These are phyloP conservation scores for Volucella zonaria DNA, from an alignment of 2,888 invertebrate genomes.

Conservation along the genomic window DNA sequence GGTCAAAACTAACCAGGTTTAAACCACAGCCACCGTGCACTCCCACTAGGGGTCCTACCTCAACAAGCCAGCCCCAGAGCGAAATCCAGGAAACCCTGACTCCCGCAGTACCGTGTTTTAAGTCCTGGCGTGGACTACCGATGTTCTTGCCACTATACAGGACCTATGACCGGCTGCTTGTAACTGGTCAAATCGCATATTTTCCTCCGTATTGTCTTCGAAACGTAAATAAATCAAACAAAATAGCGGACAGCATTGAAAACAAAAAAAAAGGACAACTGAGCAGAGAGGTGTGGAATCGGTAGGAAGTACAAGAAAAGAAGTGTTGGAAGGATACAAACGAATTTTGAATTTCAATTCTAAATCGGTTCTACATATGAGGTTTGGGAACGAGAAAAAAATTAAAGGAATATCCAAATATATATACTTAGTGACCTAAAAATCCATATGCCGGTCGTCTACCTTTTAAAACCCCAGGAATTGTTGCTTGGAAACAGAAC, in stretches of 20 bases:
- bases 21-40: too few relatives aligned
- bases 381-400: slow-evolving; percentile 33
- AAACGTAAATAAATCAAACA: slow-evolving; percentile 34
- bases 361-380: slow-evolving; percentile 39
- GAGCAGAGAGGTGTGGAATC: background rate
- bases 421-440: too few relatives aligned
- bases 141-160: too few relatives aligned
- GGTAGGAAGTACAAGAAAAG: background rate
- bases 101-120: too few relatives aligned
- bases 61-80: too few relatives aligned
- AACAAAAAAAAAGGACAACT: slow-evolving; percentile 17
- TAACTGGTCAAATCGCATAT: background rate
- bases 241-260: slow-evolving; percentile 33
- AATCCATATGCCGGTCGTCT: slow-evolving; percentile 20
- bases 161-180: too few relatives aligned
- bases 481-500: slow-evolving; percentile 89
- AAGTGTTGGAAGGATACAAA: background rate
- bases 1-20: too few relatives aligned
- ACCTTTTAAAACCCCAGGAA: slow-evolving; percentile 81
- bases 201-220: slow-evolving; percentile 64
- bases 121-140: too few relatives aligned
- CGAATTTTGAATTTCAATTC: slow-evolving; percentile 45
- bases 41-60: too few relatives aligned
- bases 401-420: slow-evolving; percentile 37
- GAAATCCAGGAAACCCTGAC: too few relatives aligned